Base-by-base conservation (phyloP, 1,140 invertebrate genomes). In the Drusus annulatus region DNA sequence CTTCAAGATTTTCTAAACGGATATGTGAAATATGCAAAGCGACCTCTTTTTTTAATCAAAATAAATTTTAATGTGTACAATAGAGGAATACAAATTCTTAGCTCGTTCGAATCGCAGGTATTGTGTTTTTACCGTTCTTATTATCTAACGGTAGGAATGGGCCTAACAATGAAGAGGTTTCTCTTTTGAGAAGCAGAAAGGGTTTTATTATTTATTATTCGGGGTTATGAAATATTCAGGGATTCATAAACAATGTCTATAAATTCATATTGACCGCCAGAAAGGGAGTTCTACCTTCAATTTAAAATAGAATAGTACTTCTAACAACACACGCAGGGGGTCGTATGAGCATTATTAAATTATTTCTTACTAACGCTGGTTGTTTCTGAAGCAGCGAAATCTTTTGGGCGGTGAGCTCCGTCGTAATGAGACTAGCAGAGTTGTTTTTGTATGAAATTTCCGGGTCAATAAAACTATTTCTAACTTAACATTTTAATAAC, bases 231-330 rank as follows among this genome's bases (percentile, higher is more conserved):
- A 69, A 69, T 69, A 69, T 69, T 69, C 65, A 69, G 65, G 21
- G 65, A 50, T 69, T 69, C 65, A 69, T 69, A 69, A 69, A 69
- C 65, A 69, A 69, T 69, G 28, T 65, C 62, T 65, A 65, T 65
- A 65, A 65, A 65, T 65, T 65, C 62, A 31, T 65, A 65, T 65
- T 65, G 62, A 65, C 62, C 21, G n/a, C 21, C 36, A 7, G 36
- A 45, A 45, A 45, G 36, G 36, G 36, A 45, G 36, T 10, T 45
- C 36, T 45, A 45, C 36, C 36, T 45, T 45, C 36, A 45, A 7
- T 45, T 45, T 8, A 45, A 45, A 36, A 36, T 36, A 36, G 31
- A 36, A 36, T 36, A 36, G 0, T 36, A 45, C 8, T 45, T 36
- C 31, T 36, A 36, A 3, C 31, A 36, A 36, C 8, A 36, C 31